phyloP scores from a whole-genome alignment of 2,797 vertebrate genomes.

The Melanogrammus aeglefinus region DNA sequence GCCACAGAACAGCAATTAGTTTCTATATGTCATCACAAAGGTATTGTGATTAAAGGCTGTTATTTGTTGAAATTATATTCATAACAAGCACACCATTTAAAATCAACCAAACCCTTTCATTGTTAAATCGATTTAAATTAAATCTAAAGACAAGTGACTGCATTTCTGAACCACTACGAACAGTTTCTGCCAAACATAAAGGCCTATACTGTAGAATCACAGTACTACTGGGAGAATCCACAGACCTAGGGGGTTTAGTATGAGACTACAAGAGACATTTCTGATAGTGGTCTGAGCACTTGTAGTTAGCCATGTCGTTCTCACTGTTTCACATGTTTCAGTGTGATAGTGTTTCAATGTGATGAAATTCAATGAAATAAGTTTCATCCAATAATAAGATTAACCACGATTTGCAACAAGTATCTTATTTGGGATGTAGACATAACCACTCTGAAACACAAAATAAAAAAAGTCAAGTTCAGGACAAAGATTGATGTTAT shows the following conservation, averaged over 20 bases:
- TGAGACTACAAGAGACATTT: neutral
- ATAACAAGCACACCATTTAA: neutral
- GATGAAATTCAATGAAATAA: neutral
- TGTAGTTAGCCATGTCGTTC: neutral
- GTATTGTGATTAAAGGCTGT: constrained; percentile 32
- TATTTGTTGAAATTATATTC: constrained; percentile 11
- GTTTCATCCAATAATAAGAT: neutral
- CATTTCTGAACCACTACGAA: neutral
- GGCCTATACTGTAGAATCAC: neutral
- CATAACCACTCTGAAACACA: neutral
- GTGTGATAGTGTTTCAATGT: neutral
- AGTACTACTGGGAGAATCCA: neutral
- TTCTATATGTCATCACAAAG: constrained; percentile 25
- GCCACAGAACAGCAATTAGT: constrained; percentile 25
- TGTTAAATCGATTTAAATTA: neutral
- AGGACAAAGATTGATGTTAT: neutral
- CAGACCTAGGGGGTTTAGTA: neutral
- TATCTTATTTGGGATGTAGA: neutral
- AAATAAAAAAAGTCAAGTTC: neutral
- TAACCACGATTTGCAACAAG: neutral
- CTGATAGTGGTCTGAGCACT: neutral
- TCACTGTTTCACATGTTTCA: neutral
- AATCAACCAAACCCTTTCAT: neutral
- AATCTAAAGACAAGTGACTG: neutral
- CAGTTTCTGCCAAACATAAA: neutral